phyloP scores from a whole-genome alignment of 53 echinoderm and acorn worm species.

The Arbacia lixula region DNA sequence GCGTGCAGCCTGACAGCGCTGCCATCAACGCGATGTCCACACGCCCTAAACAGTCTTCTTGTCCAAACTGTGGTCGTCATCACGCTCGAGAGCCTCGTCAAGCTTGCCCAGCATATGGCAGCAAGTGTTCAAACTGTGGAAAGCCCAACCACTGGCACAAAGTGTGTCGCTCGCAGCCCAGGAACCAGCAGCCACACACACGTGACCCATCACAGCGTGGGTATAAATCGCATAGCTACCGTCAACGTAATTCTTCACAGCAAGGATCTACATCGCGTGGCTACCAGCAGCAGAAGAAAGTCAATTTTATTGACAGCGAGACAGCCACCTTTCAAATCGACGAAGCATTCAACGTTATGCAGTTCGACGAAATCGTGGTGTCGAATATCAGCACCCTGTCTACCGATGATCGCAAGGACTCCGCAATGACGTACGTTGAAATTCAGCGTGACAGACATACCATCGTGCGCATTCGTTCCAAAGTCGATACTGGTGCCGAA shows the following conservation, averaged over 20 bases:
- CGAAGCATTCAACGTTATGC: not conserved
- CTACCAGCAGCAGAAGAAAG: not conserved
- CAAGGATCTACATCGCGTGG: not conserved
- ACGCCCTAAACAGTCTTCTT: too few relatives aligned
- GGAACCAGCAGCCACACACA: conserved; percentile 12
- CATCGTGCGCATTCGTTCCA: not conserved
- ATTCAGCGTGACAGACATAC: conserved; percentile 3
- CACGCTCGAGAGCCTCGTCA: too few relatives aligned
- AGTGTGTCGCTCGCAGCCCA: too few relatives aligned
- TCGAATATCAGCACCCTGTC: not conserved
- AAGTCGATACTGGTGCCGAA: conserved; percentile 50
- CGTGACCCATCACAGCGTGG: not conserved
- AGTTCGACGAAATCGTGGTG: not conserved
- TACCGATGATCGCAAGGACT: too few relatives aligned
- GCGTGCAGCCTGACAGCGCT: conserved; percentile 45
- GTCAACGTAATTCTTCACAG: not conserved
- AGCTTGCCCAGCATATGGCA: conserved; percentile 22
- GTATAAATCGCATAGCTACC: not conserved
- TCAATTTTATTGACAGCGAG: not conserved
- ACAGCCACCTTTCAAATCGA: too few relatives aligned
- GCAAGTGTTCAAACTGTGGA: not conserved
- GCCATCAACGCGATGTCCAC: too few relatives aligned
- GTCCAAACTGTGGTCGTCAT: too few relatives aligned
- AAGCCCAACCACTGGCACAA: too few relatives aligned
- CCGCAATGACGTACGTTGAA: not conserved